A percentile compares a stretch with the other conserved stretches of the same genome.
Evolutionary conservation across 2,888 invertebrate species (phyloP).

Genomic region (Stenodema calcarata): DNA sequence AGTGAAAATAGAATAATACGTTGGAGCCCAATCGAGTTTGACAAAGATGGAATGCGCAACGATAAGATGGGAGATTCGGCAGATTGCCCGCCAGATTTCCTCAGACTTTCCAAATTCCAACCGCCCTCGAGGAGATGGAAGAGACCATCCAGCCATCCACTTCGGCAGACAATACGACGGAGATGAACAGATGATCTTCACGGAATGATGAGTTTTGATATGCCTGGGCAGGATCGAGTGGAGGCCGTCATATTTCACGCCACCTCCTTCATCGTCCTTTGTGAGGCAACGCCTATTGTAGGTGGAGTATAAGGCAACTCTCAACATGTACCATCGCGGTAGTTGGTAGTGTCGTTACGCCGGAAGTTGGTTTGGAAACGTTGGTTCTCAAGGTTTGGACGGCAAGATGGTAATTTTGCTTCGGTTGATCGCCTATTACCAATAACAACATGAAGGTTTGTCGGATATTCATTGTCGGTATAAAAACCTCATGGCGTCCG

Average conservation of each 20-base stretch:
- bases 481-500: too few relatives aligned
- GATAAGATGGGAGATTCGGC: not conserved
- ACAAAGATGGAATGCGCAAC: not conserved
- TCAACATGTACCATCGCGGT: not conserved
- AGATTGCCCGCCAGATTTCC: not conserved
- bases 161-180: conserved; percentile 20
- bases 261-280: not conserved
- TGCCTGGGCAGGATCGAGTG: not conserved
- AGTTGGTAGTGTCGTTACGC: not conserved
- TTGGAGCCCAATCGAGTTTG: not conserved
- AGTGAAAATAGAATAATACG: not conserved
- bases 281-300: conserved; percentile 42
- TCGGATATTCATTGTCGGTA: too few relatives aligned
- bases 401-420: not conserved
- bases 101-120: conserved; percentile 2
- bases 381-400: not conserved
- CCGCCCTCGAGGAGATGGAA: not conserved
- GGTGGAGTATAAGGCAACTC: not conserved
- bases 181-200: conserved; percentile 37
- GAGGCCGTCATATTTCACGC: conserved; percentile 43
- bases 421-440: not conserved
- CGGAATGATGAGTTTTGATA: conserved; percentile 44
- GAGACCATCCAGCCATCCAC: not conserved
- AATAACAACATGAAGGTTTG: not conserved
- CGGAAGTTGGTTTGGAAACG: not conserved